Percentiles rank a stretch among this genome's conserved stretches.
phyloP scores from a whole-genome alignment of 1,140 invertebrate species.

The Melipona quadrifasciata region DNA sequence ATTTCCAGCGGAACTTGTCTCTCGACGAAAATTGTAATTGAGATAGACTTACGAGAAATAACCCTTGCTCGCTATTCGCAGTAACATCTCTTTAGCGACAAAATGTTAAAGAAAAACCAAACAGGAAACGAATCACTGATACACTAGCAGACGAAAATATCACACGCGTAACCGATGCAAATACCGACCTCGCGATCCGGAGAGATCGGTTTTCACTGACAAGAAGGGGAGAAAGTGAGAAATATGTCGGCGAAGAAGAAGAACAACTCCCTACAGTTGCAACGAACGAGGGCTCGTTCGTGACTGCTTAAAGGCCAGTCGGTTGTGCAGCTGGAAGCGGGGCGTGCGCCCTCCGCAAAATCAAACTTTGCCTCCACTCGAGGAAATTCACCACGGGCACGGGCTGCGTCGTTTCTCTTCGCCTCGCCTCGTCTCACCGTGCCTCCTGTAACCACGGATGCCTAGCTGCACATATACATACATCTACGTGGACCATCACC shows the following conservation, averaged over 20 bases:
- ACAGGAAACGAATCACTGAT: background rate
- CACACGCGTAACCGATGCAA: conserved; percentile 3
- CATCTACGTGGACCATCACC: background rate
- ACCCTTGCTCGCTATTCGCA: background rate
- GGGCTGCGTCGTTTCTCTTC: conserved; percentile 14
- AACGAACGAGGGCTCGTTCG: conserved; percentile 56
- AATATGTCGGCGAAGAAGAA: background rate
- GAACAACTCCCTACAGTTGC: conserved; percentile 10
- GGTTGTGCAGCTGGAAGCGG: conserved; percentile 65
- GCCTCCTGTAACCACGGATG: background rate
- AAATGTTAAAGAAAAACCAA: background rate
- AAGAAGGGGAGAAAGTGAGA: background rate
- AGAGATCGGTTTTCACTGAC: background rate
- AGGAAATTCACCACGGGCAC: conserved; percentile 38
- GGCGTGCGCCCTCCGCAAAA: conserved; percentile 64
- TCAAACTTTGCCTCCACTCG: conserved; percentile 62
- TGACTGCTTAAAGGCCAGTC: conserved; percentile 62
- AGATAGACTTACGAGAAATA: conserved; percentile 21
- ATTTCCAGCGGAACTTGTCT: background rate
- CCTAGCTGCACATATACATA: background rate
- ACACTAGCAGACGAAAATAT: background rate
- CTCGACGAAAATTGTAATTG: background rate
- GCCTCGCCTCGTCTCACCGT: background rate
- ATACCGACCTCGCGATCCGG: background rate
- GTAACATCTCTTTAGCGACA: background rate